Base-by-base conservation (phyloP, 2,888 invertebrate genomes). In the Eucera pruinosa region DNA sequence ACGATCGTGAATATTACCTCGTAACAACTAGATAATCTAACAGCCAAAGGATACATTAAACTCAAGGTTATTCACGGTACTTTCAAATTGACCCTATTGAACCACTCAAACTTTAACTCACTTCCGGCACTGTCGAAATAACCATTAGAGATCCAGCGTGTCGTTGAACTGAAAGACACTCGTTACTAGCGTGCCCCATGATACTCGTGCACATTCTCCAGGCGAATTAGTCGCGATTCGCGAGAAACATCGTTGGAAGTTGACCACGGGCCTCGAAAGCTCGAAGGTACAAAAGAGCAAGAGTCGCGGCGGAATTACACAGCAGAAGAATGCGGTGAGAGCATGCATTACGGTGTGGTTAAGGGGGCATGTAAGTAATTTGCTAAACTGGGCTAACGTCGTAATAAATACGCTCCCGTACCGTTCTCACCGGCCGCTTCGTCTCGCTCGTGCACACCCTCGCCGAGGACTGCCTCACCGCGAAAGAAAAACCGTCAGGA, bases 331-430 rank as follows among this genome's bases (percentile, higher is more conserved):
- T 84, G 84, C 58, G 64, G 66, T 62, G 52, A 66, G 81, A 66
- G 77, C 77, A 81, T 83, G 84, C 73, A 83, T 83, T 78, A 78
- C 69, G 54, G 73, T 55, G 75, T 69, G 84, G 83, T 84, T 84
- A 84, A 81, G 60, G 81, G 74, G 71, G 81, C 79, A 79, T 82
- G 84, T 69, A 78, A 84, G 83, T 84, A 83, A 84, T 85, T 84
- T 84, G 84, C 83, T 84, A 83, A 84, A 85, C 84, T 84, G 81
- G 83, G 83, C 79, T 80, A 83, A 83, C 77, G 75, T 81, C 79
- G 84, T 84, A 84, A 84, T 84, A 84, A 83, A 83, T 78, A 82
- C 81, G 50, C 68, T 78, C 70, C 72, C 57, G 77, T 78, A 58
- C 70, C 48, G 72, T 68, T 80, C 70, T 70, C 52, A 57, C 58